A percentile compares a stretch with the other conserved stretches of the same genome.
Conservation (phyloP, 1,140 invertebrate species). For the Augochlora pura region DNA sequence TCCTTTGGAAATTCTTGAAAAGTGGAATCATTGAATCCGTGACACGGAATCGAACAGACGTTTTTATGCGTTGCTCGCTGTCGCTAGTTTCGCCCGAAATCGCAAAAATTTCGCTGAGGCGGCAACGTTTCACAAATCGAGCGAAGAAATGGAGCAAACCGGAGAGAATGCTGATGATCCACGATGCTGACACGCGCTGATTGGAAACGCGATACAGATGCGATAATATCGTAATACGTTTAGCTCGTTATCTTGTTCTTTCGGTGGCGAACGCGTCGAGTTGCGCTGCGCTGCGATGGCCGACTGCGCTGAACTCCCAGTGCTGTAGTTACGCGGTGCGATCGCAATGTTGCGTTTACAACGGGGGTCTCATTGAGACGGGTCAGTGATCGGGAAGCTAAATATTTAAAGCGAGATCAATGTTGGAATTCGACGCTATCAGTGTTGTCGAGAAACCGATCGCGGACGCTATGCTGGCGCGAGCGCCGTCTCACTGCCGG, state of each 20-base stretch:
- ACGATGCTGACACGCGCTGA: conserved; percentile 3
- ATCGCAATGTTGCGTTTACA: conserved; percentile 31
- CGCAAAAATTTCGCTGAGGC: too few species aligned
- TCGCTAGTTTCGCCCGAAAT: too few species aligned
- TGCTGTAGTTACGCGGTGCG: conserved; percentile 31
- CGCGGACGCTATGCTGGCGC: too few species aligned
- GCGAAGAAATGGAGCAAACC: conserved; percentile 1
- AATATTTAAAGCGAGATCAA: conserved; percentile 69
- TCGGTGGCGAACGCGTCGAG: conserved; percentile 14
- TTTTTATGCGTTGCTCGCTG: too few species aligned
- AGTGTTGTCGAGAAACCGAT: conserved; percentile 50
- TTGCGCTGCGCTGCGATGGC: conserved; percentile 22
- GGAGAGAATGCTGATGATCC: background rate
- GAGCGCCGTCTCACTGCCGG: conserved; percentile 1
- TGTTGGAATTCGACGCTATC: conserved; percentile 54
- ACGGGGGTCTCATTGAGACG: conserved; percentile 51
- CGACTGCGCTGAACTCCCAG: conserved; percentile 29
- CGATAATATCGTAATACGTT: conserved; percentile 51
- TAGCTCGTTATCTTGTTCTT: conserved; percentile 58
- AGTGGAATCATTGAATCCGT: too few species aligned
- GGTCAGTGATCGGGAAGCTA: conserved; percentile 69
- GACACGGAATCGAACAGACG: too few species aligned
- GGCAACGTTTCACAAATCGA: background rate
- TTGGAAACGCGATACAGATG: conserved; percentile 58
- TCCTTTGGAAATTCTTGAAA: too few species aligned